A percentile compares a stretch with the other conserved stretches of the same genome.
Evolutionary conservation across 2,797 vertebrate genomes (phyloP).

Genomic region (Tiaroga cobitis): DNA sequence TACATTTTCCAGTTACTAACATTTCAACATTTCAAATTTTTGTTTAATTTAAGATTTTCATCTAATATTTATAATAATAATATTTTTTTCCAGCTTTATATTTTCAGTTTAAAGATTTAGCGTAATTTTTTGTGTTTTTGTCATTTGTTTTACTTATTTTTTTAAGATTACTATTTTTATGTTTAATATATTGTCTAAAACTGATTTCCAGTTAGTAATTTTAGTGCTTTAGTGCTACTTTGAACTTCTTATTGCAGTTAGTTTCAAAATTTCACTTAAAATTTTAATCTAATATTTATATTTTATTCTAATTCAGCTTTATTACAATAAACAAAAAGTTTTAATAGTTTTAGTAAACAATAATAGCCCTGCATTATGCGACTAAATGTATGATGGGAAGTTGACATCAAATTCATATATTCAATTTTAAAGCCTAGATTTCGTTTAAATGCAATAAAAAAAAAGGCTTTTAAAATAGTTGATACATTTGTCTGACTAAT

Average conservation of each 20-base stretch:
- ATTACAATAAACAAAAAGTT: neutral
- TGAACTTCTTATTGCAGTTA: too few relatives aligned
- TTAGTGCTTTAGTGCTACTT: neutral
- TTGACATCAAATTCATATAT: neutral
- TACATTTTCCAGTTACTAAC: neutral
- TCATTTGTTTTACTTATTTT: neutral
- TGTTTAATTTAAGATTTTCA: neutral
- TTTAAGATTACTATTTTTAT: neutral
- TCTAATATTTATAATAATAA: neutral
- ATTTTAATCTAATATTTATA: neutral
- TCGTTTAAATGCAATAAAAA: neutral
- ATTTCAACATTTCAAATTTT: neutral
- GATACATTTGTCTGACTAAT: neutral
- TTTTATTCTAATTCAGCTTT: neutral
- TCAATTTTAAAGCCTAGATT: neutral
- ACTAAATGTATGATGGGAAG: neutral
- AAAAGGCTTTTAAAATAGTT: neutral
- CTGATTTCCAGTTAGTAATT: neutral
- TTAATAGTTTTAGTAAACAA: neutral
- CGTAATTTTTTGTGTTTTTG: neutral
- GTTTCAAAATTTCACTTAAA: neutral
- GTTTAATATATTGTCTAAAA: neutral
- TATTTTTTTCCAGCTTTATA: neutral
- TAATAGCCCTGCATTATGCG: too few relatives aligned
- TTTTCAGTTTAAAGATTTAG: neutral